These are phyloP conservation scores for Andrena haemorrhoa DNA, from an alignment of 2,888 invertebrate species.

Conservation along the genomic window DNA sequence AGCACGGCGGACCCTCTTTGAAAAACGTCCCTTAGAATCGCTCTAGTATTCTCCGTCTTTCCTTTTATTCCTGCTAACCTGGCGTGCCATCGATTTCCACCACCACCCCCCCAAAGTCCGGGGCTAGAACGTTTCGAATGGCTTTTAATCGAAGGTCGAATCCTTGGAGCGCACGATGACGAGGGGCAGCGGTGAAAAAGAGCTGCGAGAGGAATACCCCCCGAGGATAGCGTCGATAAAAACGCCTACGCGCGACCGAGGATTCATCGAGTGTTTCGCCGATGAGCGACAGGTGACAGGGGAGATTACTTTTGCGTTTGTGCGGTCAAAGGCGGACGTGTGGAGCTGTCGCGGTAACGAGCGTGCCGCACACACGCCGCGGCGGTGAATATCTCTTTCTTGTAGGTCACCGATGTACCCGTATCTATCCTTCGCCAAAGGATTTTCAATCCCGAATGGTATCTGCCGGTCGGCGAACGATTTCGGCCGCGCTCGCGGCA, in stretches of 20 bases:
- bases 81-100: no score
- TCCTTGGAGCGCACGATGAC: slow-evolving; percentile 38
- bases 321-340: slow-evolving; percentile 28
- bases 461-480: slow-evolving; percentile 39
- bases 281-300: slow-evolving; percentile 72
- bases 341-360: neutral
- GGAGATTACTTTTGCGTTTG: slow-evolving; percentile 72
- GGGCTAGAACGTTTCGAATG: slow-evolving; percentile 38
- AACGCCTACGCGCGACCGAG: slow-evolving; percentile 62
- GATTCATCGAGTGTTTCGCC: slow-evolving; percentile 69
- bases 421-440: slow-evolving; percentile 32
- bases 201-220: slow-evolving; percentile 48
- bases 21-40: no score
- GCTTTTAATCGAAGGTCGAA: slow-evolving; percentile 72
- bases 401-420: slow-evolving; percentile 44
- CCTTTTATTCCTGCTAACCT: no score
- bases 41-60: no score
- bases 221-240: slow-evolving; percentile 64
- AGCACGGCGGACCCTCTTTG: no score
- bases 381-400: slow-evolving; percentile 50
- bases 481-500: slow-evolving; percentile 41
- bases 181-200: slow-evolving; percentile 34
- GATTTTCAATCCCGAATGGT: slow-evolving; percentile 56
- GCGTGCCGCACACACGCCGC: neutral
- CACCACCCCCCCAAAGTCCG: no score